These are phyloP conservation scores for Laticauda colubrina DNA, from an alignment of 2,113 vertebrate species.

Conservation along the genomic window DNA sequence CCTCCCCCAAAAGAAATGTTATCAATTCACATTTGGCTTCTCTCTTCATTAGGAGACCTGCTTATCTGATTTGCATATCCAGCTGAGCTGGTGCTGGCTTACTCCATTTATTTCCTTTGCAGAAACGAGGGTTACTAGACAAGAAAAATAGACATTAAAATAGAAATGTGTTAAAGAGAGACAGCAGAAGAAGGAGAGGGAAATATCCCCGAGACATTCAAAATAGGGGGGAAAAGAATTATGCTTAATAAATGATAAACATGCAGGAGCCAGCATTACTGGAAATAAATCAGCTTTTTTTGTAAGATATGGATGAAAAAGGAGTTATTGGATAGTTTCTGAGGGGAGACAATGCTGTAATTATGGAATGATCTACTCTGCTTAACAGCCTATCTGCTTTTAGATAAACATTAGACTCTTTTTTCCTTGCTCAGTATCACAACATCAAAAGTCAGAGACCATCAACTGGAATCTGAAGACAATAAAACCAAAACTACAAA, in stretches of 20 bases:
- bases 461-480: background rate
- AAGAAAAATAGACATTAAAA: background rate
- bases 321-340: background rate
- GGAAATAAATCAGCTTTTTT: background rate
- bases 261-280: background rate
- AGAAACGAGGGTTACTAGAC: background rate
- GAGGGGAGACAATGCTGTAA: background rate
- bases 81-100: background rate
- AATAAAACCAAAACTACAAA: background rate
- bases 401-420: background rate
- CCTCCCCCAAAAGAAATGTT: background rate
- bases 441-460: background rate
- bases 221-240: background rate
- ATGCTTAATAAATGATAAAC: background rate
- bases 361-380: background rate
- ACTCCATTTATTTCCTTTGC: background rate
- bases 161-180: background rate
- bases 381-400: background rate
- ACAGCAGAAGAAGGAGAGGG: background rate
- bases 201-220: background rate
- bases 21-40: background rate
- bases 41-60: background rate
- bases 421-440: background rate
- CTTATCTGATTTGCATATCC: background rate
- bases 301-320: background rate